A percentile compares a stretch with the other conserved stretches of the same genome.
Evolutionary conservation across 2,888 invertebrate species (phyloP).

Genomic region (Dyspetes luteomarginatus): DNA sequence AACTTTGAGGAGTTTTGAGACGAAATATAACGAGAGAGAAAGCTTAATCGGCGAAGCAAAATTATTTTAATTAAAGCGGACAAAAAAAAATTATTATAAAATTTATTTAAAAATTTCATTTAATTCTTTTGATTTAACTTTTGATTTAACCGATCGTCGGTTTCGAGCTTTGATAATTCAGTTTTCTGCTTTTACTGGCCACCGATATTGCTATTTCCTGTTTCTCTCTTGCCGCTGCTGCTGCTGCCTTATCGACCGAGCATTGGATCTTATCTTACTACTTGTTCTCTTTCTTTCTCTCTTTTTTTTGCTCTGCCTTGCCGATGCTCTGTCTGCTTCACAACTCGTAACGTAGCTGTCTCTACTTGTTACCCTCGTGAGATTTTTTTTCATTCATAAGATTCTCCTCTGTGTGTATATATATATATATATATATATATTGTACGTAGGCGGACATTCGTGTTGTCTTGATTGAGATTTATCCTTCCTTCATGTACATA

Average conservation of each 20-base stretch:
- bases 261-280: neutral
- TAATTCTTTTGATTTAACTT: neutral
- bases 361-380: conserved; percentile 52
- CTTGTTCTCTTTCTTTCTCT: neutral
- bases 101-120: neutral
- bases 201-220: conserved; percentile 49
- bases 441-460: conserved; percentile 4
- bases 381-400: conserved; percentile 59
- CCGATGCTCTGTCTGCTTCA: conserved; percentile 58
- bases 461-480: conserved; percentile 6
- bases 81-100: neutral
- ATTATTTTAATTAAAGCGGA: neutral
- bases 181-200: conserved; percentile 49
- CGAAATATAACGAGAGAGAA: conserved; percentile 3
- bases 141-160: conserved; percentile 21
- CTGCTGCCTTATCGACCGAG: conserved; percentile 60
- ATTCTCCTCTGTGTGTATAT: conserved; percentile 9
- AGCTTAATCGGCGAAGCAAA: conserved; percentile 49
- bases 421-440: neutral
- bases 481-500: neutral
- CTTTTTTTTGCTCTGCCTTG: conserved; percentile 43
- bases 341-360: conserved; percentile 66
- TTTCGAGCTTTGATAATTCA: conserved; percentile 51
- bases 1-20: conserved; percentile 31
- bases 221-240: conserved; percentile 23